A percentile compares a stretch with the other conserved stretches of the same genome.
phyloP scores from a whole-genome alignment of 2,888 invertebrate genomes.

The Brachyopa scutellaris region DNA sequence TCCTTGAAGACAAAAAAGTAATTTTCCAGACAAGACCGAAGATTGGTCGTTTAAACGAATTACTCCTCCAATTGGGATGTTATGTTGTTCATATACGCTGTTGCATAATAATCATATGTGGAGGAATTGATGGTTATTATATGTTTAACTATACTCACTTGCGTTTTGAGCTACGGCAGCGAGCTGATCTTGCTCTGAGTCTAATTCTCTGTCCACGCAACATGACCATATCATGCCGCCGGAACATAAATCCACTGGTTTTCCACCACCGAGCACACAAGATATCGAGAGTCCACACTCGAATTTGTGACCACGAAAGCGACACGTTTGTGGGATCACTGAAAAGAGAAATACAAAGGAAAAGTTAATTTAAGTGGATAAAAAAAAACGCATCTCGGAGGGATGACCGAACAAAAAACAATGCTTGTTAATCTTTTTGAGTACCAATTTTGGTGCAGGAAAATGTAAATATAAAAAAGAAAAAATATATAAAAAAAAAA shows the following conservation, averaged over 20 bases:
- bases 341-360: constrained; percentile 82
- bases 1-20: constrained; percentile 54
- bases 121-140: constrained; percentile 43
- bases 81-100: constrained; percentile 77
- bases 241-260: constrained; percentile 94
- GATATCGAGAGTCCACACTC: constrained; percentile 95
- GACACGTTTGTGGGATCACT: constrained; percentile 95
- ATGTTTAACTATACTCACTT: constrained; percentile 89
- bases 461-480: too few relatives aligned
- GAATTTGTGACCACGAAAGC: constrained; percentile 92
- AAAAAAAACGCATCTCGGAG: too few relatives aligned
- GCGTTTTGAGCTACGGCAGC: constrained; percentile 90
- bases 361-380: neutral
- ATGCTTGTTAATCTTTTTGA: too few relatives aligned
- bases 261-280: constrained; percentile 93
- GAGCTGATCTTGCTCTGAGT: constrained; percentile 83
- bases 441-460: too few relatives aligned
- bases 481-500: too few relatives aligned
- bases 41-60: constrained; percentile 4
- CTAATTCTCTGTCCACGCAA: constrained; percentile 90
- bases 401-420: too few relatives aligned
- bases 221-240: constrained; percentile 98
- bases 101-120: constrained; percentile 77
- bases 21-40: constrained; percentile 46
- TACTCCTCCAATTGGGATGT: constrained; percentile 32